phyloP scores from a whole-genome alignment of 1,140 invertebrate genomes.

The Littorina saxatilis region DNA sequence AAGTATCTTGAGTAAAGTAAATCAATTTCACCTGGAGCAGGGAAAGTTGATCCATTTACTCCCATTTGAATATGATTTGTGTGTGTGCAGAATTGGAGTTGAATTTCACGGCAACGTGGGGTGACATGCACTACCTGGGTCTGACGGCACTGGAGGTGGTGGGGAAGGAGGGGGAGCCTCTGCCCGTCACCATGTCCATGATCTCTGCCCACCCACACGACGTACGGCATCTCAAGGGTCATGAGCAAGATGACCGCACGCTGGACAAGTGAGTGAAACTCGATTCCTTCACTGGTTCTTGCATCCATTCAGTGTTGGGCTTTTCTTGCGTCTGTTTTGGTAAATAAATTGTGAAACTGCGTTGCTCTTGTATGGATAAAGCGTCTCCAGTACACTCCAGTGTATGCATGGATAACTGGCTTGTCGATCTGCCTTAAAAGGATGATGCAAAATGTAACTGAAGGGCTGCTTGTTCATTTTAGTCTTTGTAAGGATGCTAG shows the following conservation, averaged over 20 bases:
- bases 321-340: not conserved
- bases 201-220: constrained; percentile 70
- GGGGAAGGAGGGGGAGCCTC: constrained; percentile 72
- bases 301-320: not conserved
- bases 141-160: constrained; percentile 77
- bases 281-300: not conserved
- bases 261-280: constrained; percentile 72
- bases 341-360: too few relatives aligned
- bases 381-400: too few relatives aligned
- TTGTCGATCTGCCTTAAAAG: too few relatives aligned
- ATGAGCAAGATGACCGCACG: constrained; percentile 72
- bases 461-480: too few relatives aligned
- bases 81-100: constrained; percentile 72
- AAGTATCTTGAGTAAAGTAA: too few relatives aligned
- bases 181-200: constrained; percentile 67
- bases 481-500: too few relatives aligned
- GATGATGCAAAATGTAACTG: too few relatives aligned
- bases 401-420: too few relatives aligned
- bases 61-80: too few relatives aligned
- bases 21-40: too few relatives aligned
- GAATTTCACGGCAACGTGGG: constrained; percentile 77
- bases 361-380: too few relatives aligned
- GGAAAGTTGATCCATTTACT: too few relatives aligned
- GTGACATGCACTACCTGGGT: constrained; percentile 75
- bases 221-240: constrained; percentile 68